Evolutionary conservation across 2,113 vertebrate genomes (phyloP).

Genomic region (Onychorhynchus coronatus): DNA sequence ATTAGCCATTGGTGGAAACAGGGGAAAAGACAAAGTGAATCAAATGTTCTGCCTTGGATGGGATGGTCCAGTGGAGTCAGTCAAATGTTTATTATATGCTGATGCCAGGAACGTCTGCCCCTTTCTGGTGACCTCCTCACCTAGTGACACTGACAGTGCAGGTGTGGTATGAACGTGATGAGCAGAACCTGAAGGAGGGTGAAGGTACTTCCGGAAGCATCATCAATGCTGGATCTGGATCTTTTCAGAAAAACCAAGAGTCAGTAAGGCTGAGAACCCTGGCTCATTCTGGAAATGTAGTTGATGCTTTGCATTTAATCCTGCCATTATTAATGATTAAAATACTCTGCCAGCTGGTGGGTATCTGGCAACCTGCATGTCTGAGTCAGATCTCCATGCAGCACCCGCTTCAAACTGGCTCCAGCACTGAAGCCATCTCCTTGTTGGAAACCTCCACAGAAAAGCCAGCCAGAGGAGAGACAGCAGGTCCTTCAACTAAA

Average conservation of each 20-base stretch:
- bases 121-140: neutral
- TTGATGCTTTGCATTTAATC: neutral
- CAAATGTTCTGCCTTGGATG: neutral
- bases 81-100: neutral
- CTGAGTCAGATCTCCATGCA: neutral
- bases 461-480: neutral
- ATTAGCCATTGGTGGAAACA: neutral
- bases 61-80: neutral
- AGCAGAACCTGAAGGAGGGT: neutral
- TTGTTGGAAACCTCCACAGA: neutral
- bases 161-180: rapidly evolving
- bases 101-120: neutral
- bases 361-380: neutral
- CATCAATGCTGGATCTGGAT: neutral
- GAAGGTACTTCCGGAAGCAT: neutral
- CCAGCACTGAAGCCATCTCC: neutral
- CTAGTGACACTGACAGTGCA: neutral
- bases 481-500: neutral
- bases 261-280: neutral
- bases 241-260: neutral
- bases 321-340: neutral
- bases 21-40: neutral
- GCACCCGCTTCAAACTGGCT: neutral
- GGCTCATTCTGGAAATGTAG: neutral
- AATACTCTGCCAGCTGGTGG: neutral